phyloP scores from a whole-genome alignment of 2,113 vertebrate genomes.

The Lepus europaeus region DNA sequence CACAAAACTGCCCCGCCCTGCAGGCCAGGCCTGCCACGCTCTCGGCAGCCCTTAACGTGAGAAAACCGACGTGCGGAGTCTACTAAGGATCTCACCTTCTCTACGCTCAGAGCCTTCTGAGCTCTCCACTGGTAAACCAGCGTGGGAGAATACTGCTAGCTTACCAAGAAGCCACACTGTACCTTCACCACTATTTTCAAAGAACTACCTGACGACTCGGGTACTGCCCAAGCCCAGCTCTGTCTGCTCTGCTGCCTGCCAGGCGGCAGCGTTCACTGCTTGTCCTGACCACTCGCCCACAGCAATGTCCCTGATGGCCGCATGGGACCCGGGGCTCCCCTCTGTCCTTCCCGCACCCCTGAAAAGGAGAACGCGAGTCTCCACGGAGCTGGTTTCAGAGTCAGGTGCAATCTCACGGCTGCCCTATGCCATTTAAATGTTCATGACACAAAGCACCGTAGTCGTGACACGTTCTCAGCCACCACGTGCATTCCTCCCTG shows the following conservation, averaged over 20 bases:
- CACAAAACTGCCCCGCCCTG: neutral
- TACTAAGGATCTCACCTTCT: neutral
- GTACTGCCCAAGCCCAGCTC: neutral
- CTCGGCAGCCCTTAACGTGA: neutral
- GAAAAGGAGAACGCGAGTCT: neutral
- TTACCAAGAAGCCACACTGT: neutral
- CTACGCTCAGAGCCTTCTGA: neutral
- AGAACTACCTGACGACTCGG: neutral
- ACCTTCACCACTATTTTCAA: constrained; percentile 60
- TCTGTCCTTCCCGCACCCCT: neutral
- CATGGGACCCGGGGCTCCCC: neutral
- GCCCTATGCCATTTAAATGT: neutral
- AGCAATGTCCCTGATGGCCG: no score
- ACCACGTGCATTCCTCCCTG: no score
- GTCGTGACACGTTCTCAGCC: neutral
- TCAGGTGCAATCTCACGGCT: constrained; percentile 11
- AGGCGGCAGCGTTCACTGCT: neutral
- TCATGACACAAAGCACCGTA: neutral
- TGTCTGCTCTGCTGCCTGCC: neutral
- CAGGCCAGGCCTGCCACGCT: neutral
- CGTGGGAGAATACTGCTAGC: neutral
- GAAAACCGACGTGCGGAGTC: neutral
- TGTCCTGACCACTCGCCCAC: neutral
- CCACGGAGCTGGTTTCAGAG: neutral
- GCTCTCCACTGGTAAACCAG: constrained; percentile 22